These are phyloP conservation scores for Excalfactoria chinensis DNA, from an alignment of 2,113 vertebrate species.

Conservation along the genomic window DNA sequence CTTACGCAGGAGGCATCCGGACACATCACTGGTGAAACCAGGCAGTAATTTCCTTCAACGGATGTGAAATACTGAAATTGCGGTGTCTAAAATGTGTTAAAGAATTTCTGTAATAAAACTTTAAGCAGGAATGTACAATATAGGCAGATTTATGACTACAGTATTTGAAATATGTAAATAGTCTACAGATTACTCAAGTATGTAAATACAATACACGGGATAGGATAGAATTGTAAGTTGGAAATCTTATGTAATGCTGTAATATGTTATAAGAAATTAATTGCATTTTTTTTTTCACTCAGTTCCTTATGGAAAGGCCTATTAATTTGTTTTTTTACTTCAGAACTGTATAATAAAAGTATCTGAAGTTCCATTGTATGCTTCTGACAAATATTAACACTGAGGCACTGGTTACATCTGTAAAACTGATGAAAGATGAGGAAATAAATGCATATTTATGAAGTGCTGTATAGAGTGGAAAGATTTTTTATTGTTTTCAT, in stretches of 20 bases:
- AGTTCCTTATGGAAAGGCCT: slow-evolving; percentile 27
- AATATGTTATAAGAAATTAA: slow-evolving; percentile 34
- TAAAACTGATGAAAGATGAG: slow-evolving; percentile 46
- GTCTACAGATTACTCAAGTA: slow-evolving; percentile 27
- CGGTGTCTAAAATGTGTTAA: slow-evolving; percentile 47
- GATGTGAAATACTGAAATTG: slow-evolving; percentile 23
- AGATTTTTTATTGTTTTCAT: slow-evolving; percentile 11
- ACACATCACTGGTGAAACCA: slow-evolving; percentile 34
- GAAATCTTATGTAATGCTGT: slow-evolving; percentile 53
- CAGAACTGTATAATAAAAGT: slow-evolving; percentile 25
- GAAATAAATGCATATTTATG: slow-evolving; percentile 71
- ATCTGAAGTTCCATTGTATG: slow-evolving; percentile 25
- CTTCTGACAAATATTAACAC: slow-evolving; percentile 27
- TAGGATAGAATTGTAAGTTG: slow-evolving; percentile 36
- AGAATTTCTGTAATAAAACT: slow-evolving; percentile 53
- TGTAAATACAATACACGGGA: slow-evolving; percentile 68
- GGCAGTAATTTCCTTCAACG: slow-evolving; percentile 43
- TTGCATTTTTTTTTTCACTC: slow-evolving; percentile 21
- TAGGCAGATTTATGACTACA: slow-evolving; percentile 37
- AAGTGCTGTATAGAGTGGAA: not conserved
- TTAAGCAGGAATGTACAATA: slow-evolving; percentile 56
- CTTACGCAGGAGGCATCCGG: slow-evolving; percentile 44
- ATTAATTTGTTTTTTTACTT: slow-evolving; percentile 51
- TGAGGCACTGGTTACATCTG: slow-evolving; percentile 44
- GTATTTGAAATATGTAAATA: slow-evolving; percentile 73